Evolutionary conservation across 2,888 invertebrate species (phyloP), one percentile per base, ranked within the genome.

Genomic region (Acanthosepion pharaonis): DNA sequence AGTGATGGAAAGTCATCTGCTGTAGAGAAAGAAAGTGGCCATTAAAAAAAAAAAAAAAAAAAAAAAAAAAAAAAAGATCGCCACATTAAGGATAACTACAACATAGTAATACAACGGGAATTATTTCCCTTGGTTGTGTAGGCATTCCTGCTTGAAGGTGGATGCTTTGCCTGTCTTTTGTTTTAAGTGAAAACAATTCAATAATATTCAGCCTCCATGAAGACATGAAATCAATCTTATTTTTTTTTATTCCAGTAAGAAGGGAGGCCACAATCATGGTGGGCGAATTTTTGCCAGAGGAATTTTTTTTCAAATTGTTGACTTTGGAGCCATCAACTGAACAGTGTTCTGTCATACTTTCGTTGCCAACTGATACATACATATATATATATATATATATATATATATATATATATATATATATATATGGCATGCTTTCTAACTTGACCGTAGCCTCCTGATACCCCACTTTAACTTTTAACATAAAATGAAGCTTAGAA

Each of bases 401-500:
- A 11, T n/a, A 78, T 15, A n/a, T 55, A 55, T 55, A 55, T 55
- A 55, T 55, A 55, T 55, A 55, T 55, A 55, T 55, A 20, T 55
- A 20, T 55, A 78, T 78, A 11, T n/a, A 78, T 15, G 15, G 78
- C 18, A n/a, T n/a, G 11, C n/a, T 78, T 78, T 33, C 78, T n/a
- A 78, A n/a, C n/a, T n/a, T n/a, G 33, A 49, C 93, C 93, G n/a
- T 33, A 28, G 25, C 28, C 49, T 28, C 92, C 23, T 28, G 23
- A 48, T 0, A 92, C 92, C 92, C 92, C 92, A 92, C 92, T 51
- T 49, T 53, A 93, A 20, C n/a, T 93, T 93, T 93, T 93, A 92
- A 25, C 53, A 53, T 93, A 93, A 93, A 93, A 93, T 51, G 51
- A 92, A 92, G 25, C 49, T 11, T 49, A 92, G 18, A 92, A 49